A percentile compares a stretch with the other conserved stretches of the same genome.
These are phyloP conservation scores for Pristis pectinata DNA, from an alignment of 2,797 vertebrate species.

Conservation along the genomic window DNA sequence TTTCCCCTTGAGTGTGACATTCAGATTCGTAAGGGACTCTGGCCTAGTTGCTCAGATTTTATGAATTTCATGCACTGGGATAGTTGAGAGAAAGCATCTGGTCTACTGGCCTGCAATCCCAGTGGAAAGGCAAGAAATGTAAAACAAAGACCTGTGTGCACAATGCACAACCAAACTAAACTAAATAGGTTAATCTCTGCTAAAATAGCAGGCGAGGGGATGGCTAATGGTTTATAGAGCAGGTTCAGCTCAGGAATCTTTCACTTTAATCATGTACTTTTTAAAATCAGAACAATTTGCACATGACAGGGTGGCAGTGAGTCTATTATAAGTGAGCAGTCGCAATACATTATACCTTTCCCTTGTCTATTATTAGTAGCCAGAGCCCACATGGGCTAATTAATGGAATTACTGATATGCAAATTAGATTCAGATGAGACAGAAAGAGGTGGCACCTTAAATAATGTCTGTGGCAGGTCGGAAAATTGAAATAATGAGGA, in stretches of 20 bases:
- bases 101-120: background rate
- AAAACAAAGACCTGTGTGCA: background rate
- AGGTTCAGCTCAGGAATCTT: background rate
- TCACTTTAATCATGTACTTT: background rate
- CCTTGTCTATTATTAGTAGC: background rate
- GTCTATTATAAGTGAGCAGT: background rate
- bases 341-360: background rate
- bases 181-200: background rate
- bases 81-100: background rate
- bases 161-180: background rate
- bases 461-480: background rate
- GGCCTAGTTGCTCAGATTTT: conserved; percentile 20
- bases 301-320: background rate
- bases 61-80: background rate
- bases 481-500: background rate
- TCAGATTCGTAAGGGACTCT: background rate
- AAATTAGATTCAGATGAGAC: background rate
- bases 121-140: background rate
- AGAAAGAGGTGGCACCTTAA: background rate
- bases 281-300: background rate
- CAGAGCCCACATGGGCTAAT: background rate
- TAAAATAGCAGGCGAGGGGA: background rate
- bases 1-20: conserved; percentile 29
- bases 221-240: background rate
- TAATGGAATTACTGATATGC: conserved; percentile 13